Percentiles rank a stretch among this genome's conserved stretches.
These are phyloP conservation scores for Asobara japonica DNA, from an alignment of 1,140 invertebrate species.

Conservation along the genomic window DNA sequence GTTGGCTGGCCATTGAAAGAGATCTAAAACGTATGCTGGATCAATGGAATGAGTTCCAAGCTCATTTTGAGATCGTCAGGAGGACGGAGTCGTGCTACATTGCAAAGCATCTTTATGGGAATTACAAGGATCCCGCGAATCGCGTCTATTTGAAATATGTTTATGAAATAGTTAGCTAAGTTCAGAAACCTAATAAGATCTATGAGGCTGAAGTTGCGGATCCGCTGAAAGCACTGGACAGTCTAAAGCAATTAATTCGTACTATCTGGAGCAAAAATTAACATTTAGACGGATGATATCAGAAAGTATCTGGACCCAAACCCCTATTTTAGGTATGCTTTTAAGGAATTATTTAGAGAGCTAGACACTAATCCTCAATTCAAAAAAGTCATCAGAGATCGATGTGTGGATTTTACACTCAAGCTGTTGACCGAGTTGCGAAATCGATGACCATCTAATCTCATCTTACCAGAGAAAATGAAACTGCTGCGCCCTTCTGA, in stretches of 20 bases:
- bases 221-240: conserved; percentile 38
- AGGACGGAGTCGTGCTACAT: conserved; percentile 42
- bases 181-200: conserved; percentile 36
- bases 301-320: conserved; percentile 32
- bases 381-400: not conserved
- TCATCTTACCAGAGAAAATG: conserved; percentile 18
- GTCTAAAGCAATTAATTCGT: conserved; percentile 30
- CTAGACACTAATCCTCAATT: not conserved
- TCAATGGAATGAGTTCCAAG: conserved; percentile 46
- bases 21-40: conserved; percentile 43
- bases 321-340: conserved; percentile 30
- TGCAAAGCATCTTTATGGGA: conserved; percentile 42
- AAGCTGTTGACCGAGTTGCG: conserved; percentile 4
- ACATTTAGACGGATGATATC: conserved; percentile 23
- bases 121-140: conserved; percentile 44
- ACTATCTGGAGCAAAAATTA: conserved; percentile 24
- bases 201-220: conserved; percentile 38
- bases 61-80: conserved; percentile 44
- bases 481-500: conserved; percentile 5
- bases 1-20: conserved; percentile 48
- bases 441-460: not conserved
- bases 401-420: conserved; percentile 19
- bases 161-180: conserved; percentile 20
- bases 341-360: conserved; percentile 28
- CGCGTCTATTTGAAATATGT: conserved; percentile 33